Evolutionary conservation across 2,113 vertebrate genomes (phyloP).

Genomic region (Poecile atricapillus): DNA sequence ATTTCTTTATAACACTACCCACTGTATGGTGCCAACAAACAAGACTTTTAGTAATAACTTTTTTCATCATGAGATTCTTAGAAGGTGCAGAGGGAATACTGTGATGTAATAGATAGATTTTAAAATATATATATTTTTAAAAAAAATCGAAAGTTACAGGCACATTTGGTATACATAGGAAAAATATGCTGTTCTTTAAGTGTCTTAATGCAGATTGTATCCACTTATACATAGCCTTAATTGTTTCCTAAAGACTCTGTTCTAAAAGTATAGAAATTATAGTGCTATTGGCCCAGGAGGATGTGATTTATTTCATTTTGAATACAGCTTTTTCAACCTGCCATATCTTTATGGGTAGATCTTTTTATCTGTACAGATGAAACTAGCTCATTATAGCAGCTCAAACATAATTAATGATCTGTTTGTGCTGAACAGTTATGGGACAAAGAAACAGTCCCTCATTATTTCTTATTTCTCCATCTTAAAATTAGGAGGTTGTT

Average conservation of each 20-base stretch:
- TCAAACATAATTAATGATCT: slow-evolving; percentile 8
- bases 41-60: neutral
- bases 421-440: neutral
- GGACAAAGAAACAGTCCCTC: neutral
- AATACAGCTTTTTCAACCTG: neutral
- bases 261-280: neutral
- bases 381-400: neutral
- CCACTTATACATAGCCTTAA: neutral
- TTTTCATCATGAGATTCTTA: neutral
- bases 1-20: neutral
- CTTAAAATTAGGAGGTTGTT: neutral
- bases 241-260: neutral
- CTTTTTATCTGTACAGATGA: neutral
- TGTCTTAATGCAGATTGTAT: neutral
- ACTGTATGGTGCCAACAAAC: neutral
- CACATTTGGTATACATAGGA: neutral
- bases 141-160: neutral
- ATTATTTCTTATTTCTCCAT: neutral
- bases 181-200: neutral
- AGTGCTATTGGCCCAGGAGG: neutral
- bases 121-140: neutral
- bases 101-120: neutral
- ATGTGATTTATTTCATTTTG: neutral
- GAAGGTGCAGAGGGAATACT: neutral
- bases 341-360: neutral